Base-by-base conservation (phyloP, 2,113 vertebrate genomes). In the Columba janthina region DNA sequence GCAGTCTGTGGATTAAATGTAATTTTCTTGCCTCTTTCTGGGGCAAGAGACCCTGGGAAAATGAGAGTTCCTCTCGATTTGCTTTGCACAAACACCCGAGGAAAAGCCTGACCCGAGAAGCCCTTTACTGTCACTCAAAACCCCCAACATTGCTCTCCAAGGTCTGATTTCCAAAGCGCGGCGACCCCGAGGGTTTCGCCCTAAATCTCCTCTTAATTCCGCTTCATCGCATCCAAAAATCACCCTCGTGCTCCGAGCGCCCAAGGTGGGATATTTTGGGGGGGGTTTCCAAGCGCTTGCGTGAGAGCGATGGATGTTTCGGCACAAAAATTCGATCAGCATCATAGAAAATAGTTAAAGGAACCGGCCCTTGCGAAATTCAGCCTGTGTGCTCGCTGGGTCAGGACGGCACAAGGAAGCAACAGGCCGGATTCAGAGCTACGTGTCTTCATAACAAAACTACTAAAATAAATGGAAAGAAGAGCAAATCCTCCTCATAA, bases 361-460 rank as follows among this genome's bases (percentile, higher is more conserved):
- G 24, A 25, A 22, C 48, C 20, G 8, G 48, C 48, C 21, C 48
- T 20, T 44, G 48, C 0, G 1, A 3, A 34, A 18, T 5, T 15
- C 84, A 15, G 29, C 25, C 50, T 40, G 24, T 1, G 2, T 1
- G 6, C 17, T n/a, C 2, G 2, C 46, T 6, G 53, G 48, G 8
- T 62, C 0, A 15, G 61, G 44, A 3, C 0, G 3, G 50, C 40
- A 11, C 2, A 0, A 28, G 57, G 62, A 25, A 16, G 40, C 64
- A 11, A 6, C 48, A 2, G 15, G 42, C 53, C 0, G 0, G 28
- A 9, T 8, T 29, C 50, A 58, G 54, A 26, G 6, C 28, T 0
- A 5, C 0, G 0, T 3, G 2, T 7, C 36, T 66, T 8, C 2
- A 0, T 0, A 4, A 19, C 14, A 6, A 58, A 48, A 2, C 16